Evolutionary conservation across 2,888 invertebrate genomes (phyloP).

Genomic region (Diploptera punctata): DNA sequence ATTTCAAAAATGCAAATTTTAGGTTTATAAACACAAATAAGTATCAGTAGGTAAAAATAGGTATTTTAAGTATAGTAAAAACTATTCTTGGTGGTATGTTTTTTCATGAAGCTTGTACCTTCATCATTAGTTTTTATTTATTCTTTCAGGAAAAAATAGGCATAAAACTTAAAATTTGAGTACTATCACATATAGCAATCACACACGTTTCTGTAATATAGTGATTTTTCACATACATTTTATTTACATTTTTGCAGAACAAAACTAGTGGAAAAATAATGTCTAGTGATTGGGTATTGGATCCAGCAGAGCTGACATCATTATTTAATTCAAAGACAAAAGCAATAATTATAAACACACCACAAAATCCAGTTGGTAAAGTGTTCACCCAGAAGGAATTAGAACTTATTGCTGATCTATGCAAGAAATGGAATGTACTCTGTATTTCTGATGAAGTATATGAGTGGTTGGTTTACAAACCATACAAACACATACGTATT

Average conservation of each 20-base stretch:
- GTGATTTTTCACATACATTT: neutral
- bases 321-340: slow-evolving; percentile 91
- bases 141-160: too few relatives aligned
- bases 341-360: slow-evolving; percentile 95
- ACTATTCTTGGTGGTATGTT: too few relatives aligned
- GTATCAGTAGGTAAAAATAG: too few relatives aligned
- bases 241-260: slow-evolving; percentile 48
- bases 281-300: slow-evolving; percentile 90
- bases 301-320: slow-evolving; percentile 77
- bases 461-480: slow-evolving; percentile 93
- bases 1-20: too few relatives aligned
- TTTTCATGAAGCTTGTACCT: too few relatives aligned
- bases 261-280: slow-evolving; percentile 61
- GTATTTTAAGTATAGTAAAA: too few relatives aligned
- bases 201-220: too few relatives aligned
- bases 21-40: too few relatives aligned
- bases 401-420: slow-evolving; percentile 81
- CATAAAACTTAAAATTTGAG: too few relatives aligned
- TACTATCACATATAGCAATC: too few relatives aligned
- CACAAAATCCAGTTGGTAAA: slow-evolving; percentile 97
- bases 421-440: slow-evolving; percentile 90
- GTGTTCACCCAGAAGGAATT: slow-evolving; percentile 76
- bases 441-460: slow-evolving; percentile 98
- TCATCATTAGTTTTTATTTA: too few relatives aligned
- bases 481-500: slow-evolving; percentile 85